These are phyloP conservation scores for Picathartes gymnocephalus DNA, from an alignment of 2,113 vertebrate species.

Conservation along the genomic window DNA sequence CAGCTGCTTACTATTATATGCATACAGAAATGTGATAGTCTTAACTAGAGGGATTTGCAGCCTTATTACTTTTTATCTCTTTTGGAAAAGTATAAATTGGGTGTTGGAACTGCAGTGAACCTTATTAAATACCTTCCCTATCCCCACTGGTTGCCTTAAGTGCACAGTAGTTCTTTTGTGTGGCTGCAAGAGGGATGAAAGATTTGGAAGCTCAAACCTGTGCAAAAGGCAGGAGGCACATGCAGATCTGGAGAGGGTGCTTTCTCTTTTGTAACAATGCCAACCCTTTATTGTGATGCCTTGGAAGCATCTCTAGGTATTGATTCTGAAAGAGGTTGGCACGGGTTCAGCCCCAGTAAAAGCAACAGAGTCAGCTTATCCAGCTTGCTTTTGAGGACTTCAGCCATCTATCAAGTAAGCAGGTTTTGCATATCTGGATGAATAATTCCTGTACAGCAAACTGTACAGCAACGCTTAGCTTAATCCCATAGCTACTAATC, in stretches of 20 bases:
- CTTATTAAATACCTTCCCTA: neutral
- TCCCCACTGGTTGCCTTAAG: neutral
- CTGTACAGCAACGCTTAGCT: neutral
- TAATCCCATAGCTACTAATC: neutral
- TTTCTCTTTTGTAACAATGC: constrained; percentile 38
- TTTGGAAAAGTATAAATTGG: neutral
- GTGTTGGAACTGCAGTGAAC: neutral
- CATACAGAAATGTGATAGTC: neutral
- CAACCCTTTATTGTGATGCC: constrained; percentile 36
- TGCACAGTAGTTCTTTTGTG: neutral
- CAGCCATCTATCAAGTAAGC: neutral
- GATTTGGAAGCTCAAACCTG: neutral
- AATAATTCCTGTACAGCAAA: neutral
- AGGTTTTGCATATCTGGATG: neutral
- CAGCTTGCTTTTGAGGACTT: constrained; percentile 27
- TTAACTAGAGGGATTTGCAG: neutral
- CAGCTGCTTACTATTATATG: neutral
- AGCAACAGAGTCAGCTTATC: neutral
- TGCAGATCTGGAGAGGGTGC: neutral
- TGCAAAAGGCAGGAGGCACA: neutral
- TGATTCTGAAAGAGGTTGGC: constrained; percentile 21
- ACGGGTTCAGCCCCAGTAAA: neutral
- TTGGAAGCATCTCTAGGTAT: constrained; percentile 33
- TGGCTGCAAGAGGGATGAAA: neutral
- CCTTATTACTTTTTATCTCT: constrained; percentile 13